These are phyloP conservation scores for Lophochroa leadbeateri DNA, from an alignment of 2,113 vertebrate genomes.

Conservation along the genomic window DNA sequence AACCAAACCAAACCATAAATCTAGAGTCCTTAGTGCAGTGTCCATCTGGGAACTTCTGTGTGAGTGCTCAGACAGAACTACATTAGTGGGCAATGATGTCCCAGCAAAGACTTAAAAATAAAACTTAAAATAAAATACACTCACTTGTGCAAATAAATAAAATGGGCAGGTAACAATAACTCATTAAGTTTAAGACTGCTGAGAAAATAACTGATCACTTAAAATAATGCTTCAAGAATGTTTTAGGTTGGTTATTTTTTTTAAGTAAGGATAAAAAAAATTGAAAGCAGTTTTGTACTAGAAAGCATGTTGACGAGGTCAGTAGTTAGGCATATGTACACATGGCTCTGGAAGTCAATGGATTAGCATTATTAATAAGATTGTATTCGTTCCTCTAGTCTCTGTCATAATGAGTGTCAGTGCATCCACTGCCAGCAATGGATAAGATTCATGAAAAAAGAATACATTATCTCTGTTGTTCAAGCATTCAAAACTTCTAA, in stretches of 20 bases:
- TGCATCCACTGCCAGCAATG: constrained; percentile 1
- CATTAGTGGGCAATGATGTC: not conserved
- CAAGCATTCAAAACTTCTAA: not conserved
- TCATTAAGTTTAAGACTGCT: not conserved
- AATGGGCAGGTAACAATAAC: not conserved
- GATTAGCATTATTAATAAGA: not conserved
- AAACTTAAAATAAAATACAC: not conserved
- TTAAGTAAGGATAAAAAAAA: not conserved
- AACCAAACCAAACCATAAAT: not conserved
- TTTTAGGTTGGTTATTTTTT: not conserved
- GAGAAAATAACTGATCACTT: not conserved
- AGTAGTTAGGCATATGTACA: not conserved
- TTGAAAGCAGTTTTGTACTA: not conserved
- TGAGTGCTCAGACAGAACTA: not conserved
- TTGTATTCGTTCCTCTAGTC: not conserved
- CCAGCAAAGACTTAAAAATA: not conserved
- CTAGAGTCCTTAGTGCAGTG: not conserved
- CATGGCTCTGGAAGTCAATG: not conserved
- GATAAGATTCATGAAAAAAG: not conserved
- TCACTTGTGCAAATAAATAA: constrained; percentile 41
- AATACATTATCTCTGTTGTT: not conserved
- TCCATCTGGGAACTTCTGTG: not conserved
- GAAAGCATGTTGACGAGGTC: not conserved
- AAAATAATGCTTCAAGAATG: not conserved
- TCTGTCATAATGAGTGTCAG: not conserved